Percentiles rank a stretch among this genome's conserved stretches.
Conservation (phyloP, 2,797 vertebrate species). For the Paratrypauchen microcephalus region DNA sequence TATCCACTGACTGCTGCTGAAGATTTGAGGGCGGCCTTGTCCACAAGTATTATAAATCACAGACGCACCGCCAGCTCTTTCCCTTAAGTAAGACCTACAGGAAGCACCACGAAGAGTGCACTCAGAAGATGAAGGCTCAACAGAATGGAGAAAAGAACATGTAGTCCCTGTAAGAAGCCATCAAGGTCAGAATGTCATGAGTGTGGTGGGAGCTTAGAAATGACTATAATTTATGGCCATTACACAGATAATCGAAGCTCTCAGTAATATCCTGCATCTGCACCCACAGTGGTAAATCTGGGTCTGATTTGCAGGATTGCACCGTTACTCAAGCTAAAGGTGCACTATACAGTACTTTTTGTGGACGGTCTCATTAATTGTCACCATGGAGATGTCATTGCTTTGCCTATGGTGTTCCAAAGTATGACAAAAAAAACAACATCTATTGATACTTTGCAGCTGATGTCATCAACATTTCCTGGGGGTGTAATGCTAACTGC, state of each 20-base stretch:
- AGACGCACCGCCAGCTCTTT: neutral
- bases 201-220: neutral
- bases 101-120: neutral
- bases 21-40: neutral
- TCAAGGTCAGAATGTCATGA: neutral
- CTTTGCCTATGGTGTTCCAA: too few species aligned
- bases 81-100: neutral
- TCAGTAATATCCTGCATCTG: neutral
- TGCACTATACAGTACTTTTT: too few species aligned
- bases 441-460: too few species aligned
- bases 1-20: neutral
- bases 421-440: too few species aligned
- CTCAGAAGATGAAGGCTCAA: neutral
- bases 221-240: neutral
- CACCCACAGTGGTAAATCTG: neutral
- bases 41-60: neutral
- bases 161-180: neutral
- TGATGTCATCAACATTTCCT: too few species aligned
- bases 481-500: too few species aligned
- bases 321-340: too few species aligned
- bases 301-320: too few species aligned
- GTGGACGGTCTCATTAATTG: too few species aligned
- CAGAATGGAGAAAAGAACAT: neutral
- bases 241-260: neutral
- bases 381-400: too few species aligned